These are phyloP conservation scores for Tethya wilhelma DNA, from an alignment of 37 sponge, comb jelly and placozoan genomes.

Conservation along the genomic window DNA sequence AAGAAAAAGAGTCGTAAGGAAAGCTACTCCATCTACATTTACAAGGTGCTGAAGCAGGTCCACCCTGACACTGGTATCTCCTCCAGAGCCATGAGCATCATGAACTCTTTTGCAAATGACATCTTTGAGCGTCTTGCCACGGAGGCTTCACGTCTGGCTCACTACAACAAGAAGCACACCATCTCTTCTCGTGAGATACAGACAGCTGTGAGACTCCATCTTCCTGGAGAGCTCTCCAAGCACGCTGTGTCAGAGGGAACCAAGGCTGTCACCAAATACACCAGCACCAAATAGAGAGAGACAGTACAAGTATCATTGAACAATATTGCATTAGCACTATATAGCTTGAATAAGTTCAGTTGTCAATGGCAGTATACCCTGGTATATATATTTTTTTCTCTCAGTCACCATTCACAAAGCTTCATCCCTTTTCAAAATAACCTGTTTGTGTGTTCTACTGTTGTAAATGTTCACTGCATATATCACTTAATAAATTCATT, in stretches of 20 bases:
- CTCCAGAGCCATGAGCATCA: constrained; percentile 97
- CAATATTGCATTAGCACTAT: no score
- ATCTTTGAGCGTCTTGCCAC: constrained; percentile 93
- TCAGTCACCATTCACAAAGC: no score
- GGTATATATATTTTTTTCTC: no score
- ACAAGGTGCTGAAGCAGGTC: constrained; percentile 98
- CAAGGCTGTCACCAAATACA: constrained; percentile 88
- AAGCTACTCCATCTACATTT: constrained; percentile 96
- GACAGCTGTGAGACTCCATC: constrained; percentile 93
- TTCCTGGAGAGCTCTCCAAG: constrained; percentile 95
- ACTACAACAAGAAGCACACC: constrained; percentile 97
- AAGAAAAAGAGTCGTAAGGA: constrained; percentile 85
- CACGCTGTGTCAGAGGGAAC: constrained; percentile 94
- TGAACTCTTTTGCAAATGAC: constrained; percentile 97
- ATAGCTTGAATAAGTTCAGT: no score
- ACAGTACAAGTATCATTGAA: no score
- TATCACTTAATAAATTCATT: not conserved
- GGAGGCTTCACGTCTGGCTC: constrained; percentile 94
- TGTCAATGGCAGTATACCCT: no score
- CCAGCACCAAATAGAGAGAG: constrained; percentile 46
- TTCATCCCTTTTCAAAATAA: no score
- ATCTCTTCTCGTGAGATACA: constrained; percentile 96
- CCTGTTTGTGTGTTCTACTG: no score
- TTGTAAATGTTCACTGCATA: no score
- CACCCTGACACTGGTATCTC: constrained; percentile 98